Percentiles rank a stretch among this genome's conserved stretches.
Conservation (phyloP, 2,113 vertebrate species). For the Amphiprion percula region DNA sequence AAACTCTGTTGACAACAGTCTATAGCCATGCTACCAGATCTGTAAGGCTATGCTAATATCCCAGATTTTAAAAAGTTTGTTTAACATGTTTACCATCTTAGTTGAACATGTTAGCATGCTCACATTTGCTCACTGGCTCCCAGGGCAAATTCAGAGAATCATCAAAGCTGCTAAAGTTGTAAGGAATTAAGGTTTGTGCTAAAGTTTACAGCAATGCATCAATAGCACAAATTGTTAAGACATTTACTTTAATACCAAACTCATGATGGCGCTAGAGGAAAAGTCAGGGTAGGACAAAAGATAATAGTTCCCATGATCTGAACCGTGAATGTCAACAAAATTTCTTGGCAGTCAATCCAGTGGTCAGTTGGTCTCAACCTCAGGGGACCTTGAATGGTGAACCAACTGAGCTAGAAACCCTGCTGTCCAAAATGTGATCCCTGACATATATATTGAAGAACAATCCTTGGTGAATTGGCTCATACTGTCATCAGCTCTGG, state of each 20-base stretch:
- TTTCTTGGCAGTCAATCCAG: background rate
- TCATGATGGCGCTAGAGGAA: background rate
- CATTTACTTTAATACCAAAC: background rate
- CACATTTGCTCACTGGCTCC: too few species aligned
- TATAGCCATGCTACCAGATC: too few species aligned
- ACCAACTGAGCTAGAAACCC: background rate
- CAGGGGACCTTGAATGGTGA: background rate
- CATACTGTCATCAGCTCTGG: background rate
- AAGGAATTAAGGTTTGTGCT: background rate
- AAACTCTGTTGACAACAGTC: too few species aligned
- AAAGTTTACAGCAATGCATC: background rate
- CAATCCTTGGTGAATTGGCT: background rate
- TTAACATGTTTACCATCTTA: too few species aligned
- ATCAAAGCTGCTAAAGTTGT: background rate
- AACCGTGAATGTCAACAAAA: too few species aligned
- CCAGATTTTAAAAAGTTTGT: too few species aligned
- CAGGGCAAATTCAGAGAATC: background rate
- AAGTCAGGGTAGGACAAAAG: too few species aligned
- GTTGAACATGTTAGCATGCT: too few species aligned
- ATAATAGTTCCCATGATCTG: too few species aligned
- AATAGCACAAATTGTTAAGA: background rate
- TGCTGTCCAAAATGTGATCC: conserved; percentile 10
- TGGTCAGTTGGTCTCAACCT: background rate
- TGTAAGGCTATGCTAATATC: too few species aligned
- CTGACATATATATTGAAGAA: background rate